Conservation (phyloP, 2,797 vertebrate species). For the Adrianichthys oophorus region DNA sequence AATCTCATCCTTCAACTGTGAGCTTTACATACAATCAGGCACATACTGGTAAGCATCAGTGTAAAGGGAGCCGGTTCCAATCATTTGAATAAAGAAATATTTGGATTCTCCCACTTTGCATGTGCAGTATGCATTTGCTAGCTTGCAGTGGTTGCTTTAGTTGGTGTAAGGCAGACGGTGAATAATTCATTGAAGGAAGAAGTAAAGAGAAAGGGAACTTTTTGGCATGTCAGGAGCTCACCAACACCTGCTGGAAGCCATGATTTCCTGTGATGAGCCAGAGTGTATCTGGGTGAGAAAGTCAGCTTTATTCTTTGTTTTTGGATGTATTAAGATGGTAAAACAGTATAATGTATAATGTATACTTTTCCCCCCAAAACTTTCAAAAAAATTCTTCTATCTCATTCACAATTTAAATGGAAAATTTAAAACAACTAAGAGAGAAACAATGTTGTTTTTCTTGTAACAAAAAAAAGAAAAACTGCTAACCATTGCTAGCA, state of each 20-base stretch:
- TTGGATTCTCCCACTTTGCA: constrained; percentile 49
- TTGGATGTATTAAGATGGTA: background rate
- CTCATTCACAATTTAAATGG: too few species aligned
- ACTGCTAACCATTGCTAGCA: too few species aligned
- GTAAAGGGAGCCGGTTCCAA: constrained; percentile 33
- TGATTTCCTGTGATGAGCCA: constrained; percentile 36
- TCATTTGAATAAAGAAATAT: constrained; percentile 69
- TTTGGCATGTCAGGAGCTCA: background rate
- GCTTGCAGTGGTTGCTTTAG: constrained; percentile 10
- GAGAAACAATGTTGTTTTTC: too few species aligned
- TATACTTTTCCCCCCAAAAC: too few species aligned
- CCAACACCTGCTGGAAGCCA: constrained; percentile 7
- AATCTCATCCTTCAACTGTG: background rate
- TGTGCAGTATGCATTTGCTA: constrained; percentile 13
- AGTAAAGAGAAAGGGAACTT: background rate
- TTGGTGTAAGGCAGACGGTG: background rate
- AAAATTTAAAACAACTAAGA: too few species aligned
- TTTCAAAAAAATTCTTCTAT: too few species aligned
- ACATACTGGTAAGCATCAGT: background rate
- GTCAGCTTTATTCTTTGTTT: background rate
- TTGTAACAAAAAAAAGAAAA: too few species aligned
- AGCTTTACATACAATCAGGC: background rate
- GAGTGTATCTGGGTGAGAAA: constrained; percentile 64
- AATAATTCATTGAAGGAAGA: constrained; percentile 9
- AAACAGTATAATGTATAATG: too few species aligned